phyloP scores from a whole-genome alignment of 2,113 vertebrate species.

The Oreochromis tanganicae region DNA sequence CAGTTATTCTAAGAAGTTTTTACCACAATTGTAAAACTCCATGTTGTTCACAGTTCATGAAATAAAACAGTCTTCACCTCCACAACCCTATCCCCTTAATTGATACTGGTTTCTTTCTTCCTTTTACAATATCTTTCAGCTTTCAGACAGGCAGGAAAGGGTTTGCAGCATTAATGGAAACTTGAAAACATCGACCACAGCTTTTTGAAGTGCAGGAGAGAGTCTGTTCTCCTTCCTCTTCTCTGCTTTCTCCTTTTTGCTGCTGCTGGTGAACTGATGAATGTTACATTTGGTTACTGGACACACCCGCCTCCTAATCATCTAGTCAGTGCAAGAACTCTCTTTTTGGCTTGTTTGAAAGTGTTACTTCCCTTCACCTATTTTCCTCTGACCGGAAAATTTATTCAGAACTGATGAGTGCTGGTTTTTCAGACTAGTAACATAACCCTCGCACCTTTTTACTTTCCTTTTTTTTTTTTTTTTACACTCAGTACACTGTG shows the following conservation, averaged over 20 bases:
- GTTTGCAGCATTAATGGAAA: background rate
- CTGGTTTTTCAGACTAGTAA: background rate
- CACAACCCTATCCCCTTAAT: background rate
- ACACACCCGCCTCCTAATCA: slow-evolving; percentile 33
- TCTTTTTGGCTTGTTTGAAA: background rate
- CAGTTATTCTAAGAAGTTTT: background rate
- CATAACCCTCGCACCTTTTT: background rate
- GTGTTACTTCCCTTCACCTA: background rate
- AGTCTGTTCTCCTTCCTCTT: background rate
- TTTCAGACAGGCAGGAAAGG: background rate
- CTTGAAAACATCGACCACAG: background rate
- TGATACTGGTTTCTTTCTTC: background rate
- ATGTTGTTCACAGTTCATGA: background rate
- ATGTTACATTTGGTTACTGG: slow-evolving; percentile 38
- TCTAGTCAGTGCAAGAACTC: slow-evolving; percentile 22
- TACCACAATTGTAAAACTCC: background rate
- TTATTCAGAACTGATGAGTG: background rate
- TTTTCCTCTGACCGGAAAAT: background rate
- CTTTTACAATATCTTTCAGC: background rate
- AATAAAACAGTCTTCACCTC: background rate
- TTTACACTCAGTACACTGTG: background rate
- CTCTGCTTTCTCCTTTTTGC: background rate
- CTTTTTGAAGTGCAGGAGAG: background rate
- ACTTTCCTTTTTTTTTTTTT: background rate
- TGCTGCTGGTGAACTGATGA: slow-evolving; percentile 31